Percentiles rank a stretch among this genome's conserved stretches.
Evolutionary conservation across 2,888 invertebrate genomes (phyloP).

Genomic region (Synergus umbraculus): DNA sequence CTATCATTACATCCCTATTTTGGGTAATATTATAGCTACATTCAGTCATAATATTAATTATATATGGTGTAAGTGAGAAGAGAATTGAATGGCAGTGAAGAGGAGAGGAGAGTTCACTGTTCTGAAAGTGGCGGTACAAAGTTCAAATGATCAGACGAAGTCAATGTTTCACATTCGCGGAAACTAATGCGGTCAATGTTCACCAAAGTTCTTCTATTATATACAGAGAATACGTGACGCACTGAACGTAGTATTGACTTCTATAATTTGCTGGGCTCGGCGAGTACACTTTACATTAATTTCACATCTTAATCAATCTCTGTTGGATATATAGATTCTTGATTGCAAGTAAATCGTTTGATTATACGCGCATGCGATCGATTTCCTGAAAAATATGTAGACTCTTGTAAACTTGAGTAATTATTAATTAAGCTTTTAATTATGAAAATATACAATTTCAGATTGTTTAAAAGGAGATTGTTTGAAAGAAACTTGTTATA

Average conservation of each 20-base stretch:
- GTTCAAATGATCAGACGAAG: conserved; percentile 50
- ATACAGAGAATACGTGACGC: conserved; percentile 49
- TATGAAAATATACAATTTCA: too few species aligned
- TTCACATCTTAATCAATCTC: not conserved
- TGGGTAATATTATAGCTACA: too few species aligned
- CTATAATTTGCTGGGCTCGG: conserved; percentile 26
- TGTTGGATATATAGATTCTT: not conserved
- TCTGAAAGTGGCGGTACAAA: conserved; percentile 54
- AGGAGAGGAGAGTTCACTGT: conserved; percentile 44
- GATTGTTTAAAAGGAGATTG: too few species aligned
- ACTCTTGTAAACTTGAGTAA: too few species aligned
- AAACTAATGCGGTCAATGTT: conserved; percentile 65
- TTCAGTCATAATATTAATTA: not conserved
- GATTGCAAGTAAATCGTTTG: not conserved
- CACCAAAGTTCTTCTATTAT: conserved; percentile 54
- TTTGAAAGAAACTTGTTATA: too few species aligned
- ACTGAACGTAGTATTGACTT: conserved; percentile 56
- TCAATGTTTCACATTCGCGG: conserved; percentile 56
- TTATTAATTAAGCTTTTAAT: too few species aligned
- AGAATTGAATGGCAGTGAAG: not conserved
- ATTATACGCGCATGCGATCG: not conserved
- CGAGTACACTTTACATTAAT: not conserved
- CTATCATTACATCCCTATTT: too few species aligned
- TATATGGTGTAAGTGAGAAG: not conserved
- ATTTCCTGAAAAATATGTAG: too few species aligned